Base-by-base conservation (phyloP, 2,113 vertebrate genomes). In the Lonchura striata region DNA sequence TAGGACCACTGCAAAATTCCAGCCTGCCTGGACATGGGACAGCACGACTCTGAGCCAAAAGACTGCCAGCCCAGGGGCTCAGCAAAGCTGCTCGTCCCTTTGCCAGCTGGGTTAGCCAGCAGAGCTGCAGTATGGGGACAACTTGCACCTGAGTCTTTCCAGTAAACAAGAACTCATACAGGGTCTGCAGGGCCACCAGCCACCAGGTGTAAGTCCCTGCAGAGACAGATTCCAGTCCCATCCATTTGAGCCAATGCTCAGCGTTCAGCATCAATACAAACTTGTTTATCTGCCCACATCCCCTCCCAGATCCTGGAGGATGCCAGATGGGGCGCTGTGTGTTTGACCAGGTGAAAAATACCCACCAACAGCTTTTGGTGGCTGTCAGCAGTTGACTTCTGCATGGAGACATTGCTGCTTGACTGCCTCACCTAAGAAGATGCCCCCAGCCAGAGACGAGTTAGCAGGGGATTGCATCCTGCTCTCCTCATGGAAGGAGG, bases 1-100 rank as follows among this genome's bases (percentile, higher is more conserved):
- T 22, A 39, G n/a, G n/a, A 16, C 22, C 31, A 61, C 54, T 46
- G 50, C 42, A 50, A 83, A 70, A 75, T 25, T 66, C 66, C 56
- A 71, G 27, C 31, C 71, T 75, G 56, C 35, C 37, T 2, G 2
- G 24, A 23, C 59, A 20, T 0, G 5, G 56, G 54, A 21, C 53
- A 92, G 59, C n/a, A 46, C 0, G 0, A 6, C 27, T 78, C 52
- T 61, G 44, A 71, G 47, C 46, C 59, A 50, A 30, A 52, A 30
- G 19, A 28, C 52, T 74, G 53, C 39, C 44, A 79, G 61, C 30
- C 54, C 30, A 66, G 37, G 25, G 42, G 27, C 49, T 72, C 52
- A 56, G 23, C 0, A 0, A 19, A 37, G 44, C 13, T 13, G 75
- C 57, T 22, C 1, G 2, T 24, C 4, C 28, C 61, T 64, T 12